Evolutionary conservation across 2,888 invertebrate genomes (phyloP).

Genomic region (Steinernema carpocapsae): DNA sequence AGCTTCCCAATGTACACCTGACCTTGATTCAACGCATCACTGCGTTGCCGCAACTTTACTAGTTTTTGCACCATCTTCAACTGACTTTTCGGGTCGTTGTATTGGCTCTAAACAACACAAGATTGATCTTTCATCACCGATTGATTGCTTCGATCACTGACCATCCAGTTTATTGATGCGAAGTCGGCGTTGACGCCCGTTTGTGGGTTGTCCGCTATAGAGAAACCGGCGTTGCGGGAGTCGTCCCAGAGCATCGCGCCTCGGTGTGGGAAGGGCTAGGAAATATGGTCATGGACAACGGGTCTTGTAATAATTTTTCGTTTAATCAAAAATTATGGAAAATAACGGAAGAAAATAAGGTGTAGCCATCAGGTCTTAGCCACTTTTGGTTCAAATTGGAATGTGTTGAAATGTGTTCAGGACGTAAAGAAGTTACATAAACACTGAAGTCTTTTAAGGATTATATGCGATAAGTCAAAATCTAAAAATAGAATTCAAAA

Average conservation of each 20-base stretch:
- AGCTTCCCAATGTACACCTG: slow-evolving; percentile 50
- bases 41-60: slow-evolving; percentile 51
- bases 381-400: too few species aligned
- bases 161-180: slow-evolving; percentile 58
- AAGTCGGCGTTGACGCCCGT: slow-evolving; percentile 53
- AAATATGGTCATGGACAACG: not conserved
- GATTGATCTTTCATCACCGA: not conserved
- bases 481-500: too few species aligned
- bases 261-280: slow-evolving; percentile 51
- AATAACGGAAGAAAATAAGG: too few species aligned
- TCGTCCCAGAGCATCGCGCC: slow-evolving; percentile 66
- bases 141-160: not conserved
- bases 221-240: slow-evolving; percentile 52
- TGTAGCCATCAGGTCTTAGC: too few species aligned
- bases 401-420: too few species aligned
- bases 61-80: slow-evolving; percentile 60
- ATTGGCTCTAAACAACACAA: slow-evolving; percentile 50
- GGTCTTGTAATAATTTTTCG: too few species aligned
- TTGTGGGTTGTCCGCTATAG: slow-evolving; percentile 38
- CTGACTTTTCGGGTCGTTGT: slow-evolving; percentile 47
- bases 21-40: slow-evolving; percentile 40
- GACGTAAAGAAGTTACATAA: too few species aligned
- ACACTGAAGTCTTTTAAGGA: too few species aligned
- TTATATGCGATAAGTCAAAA: too few species aligned
- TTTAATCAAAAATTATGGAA: too few species aligned